Conservation (phyloP, 2,113 vertebrate species). For the Climacteris rufus region DNA sequence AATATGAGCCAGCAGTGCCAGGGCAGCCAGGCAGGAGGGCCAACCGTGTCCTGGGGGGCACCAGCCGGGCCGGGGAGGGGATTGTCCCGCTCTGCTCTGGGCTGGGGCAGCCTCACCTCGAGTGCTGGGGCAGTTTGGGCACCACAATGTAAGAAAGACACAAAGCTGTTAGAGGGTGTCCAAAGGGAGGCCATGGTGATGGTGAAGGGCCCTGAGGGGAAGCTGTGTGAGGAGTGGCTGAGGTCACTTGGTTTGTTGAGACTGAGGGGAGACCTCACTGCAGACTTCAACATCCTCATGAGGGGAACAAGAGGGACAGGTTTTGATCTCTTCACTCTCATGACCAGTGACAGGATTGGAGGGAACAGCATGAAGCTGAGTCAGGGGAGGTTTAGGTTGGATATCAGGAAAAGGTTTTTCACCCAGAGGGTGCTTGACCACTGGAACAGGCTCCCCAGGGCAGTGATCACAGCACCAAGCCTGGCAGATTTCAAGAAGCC, state of each 20-base stretch:
- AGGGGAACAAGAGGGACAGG: background rate
- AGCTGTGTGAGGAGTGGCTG: background rate
- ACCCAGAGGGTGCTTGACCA: background rate
- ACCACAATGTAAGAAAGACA: no score
- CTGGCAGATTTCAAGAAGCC: accelerated
- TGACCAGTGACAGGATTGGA: background rate
- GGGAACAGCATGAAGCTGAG: background rate
- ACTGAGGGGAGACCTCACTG: background rate
- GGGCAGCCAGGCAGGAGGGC: background rate
- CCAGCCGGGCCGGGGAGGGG: background rate
- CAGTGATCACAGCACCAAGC: background rate
- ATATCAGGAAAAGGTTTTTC: background rate
- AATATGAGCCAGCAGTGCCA: background rate
- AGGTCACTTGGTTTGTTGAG: background rate
- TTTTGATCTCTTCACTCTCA: background rate
- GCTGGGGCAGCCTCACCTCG: accelerated
- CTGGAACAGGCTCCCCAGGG: background rate
- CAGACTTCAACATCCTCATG: background rate
- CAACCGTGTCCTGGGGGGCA: accelerated
- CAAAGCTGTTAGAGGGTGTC: accelerated
- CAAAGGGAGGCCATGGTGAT: background rate
- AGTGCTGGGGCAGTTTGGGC: background rate
- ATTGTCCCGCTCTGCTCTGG: background rate
- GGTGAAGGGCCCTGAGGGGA: background rate
- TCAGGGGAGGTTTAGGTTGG: background rate